Base-by-base conservation (phyloP, 92 coral and sea anemone species). In the Pocillopora grandis region DNA sequence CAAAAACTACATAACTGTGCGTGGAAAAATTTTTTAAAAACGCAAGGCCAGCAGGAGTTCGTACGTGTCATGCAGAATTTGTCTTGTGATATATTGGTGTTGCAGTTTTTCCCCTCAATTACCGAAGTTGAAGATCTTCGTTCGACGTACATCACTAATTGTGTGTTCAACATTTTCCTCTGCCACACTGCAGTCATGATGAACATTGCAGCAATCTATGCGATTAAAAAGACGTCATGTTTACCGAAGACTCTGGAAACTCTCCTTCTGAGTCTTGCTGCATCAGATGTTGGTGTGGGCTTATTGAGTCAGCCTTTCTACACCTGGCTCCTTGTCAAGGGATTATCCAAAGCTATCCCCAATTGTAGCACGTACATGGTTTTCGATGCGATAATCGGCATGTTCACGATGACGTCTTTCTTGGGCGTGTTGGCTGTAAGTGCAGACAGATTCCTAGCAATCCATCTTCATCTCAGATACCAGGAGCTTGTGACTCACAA, bases 241-340 rank as follows among this genome's bases (percentile, higher is more conserved):
- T 57, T 80, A 33, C 59, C 67, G 27, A 35, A 35, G 12, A 33
- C 77, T 37, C 71, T 80, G 19, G 59, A 70, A 58, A 70, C 69
- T 31, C 36, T 80, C 19, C 77, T 80, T 14, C 11, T 70, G 35
- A 80, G 77, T 69, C 75, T 80, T 56, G 66, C 67, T 13, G 68
- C 59, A 8, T 80, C 85, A 1, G 85, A 80, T 80, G 36, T 80
- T 1, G 77, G 85, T 13, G 67, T 70, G n/a, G 66, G 85, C 12
- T 70, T 80, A 12, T 16, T 80, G 21, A 76, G 48, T 18, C 85
- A 69, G 58, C 68, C 85, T 15, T 35, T 80, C 66, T 62, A 62
- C 23, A 62, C 66, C n/a, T 17, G n/a, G n/a, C 66, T 62, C 5
- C 66, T 62, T 62, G 19, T 62, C 19, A 12, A 62, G n/a, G 19